Conservation (phyloP, 2,888 invertebrate species). For the Magallana nippona region DNA sequence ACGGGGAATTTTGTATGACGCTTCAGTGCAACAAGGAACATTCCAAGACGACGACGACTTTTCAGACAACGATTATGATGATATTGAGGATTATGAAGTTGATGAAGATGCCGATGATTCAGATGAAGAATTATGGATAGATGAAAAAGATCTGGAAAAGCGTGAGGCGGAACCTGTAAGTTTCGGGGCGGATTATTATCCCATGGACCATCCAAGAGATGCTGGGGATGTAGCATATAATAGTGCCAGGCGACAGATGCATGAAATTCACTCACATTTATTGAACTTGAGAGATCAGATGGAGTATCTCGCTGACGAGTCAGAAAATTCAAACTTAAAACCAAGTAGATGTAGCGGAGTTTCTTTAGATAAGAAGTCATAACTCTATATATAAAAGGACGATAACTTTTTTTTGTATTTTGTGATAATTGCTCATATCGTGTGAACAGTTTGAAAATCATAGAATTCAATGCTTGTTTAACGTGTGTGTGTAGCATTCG, state of each 20-base stretch:
- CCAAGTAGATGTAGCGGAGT: conserved; percentile 34
- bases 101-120: conserved; percentile 51
- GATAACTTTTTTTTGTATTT: neutral
- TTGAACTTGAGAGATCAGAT: conserved; percentile 71
- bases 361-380: neutral
- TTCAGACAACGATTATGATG: conserved; percentile 26
- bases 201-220: conserved; percentile 40
- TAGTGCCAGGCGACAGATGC: conserved; percentile 73
- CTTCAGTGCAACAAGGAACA: conserved; percentile 30
- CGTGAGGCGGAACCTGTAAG: conserved; percentile 33
- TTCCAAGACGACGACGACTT: conserved; percentile 54
- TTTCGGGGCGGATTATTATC: conserved; percentile 49
- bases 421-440: neutral
- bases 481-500: neutral
- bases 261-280: conserved; percentile 73
- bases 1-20: conserved; percentile 42
- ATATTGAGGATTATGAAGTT: conserved; percentile 54
- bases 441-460: neutral
- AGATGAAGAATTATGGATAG: neutral
- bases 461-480: neutral
- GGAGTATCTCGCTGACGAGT: conserved; percentile 70
- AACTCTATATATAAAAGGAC: neutral
- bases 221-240: conserved; percentile 44
- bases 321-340: conserved; percentile 49
- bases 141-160: neutral